These are phyloP conservation scores for Athalia circularis DNA, from an alignment of 2,888 invertebrate species.

Conservation along the genomic window DNA sequence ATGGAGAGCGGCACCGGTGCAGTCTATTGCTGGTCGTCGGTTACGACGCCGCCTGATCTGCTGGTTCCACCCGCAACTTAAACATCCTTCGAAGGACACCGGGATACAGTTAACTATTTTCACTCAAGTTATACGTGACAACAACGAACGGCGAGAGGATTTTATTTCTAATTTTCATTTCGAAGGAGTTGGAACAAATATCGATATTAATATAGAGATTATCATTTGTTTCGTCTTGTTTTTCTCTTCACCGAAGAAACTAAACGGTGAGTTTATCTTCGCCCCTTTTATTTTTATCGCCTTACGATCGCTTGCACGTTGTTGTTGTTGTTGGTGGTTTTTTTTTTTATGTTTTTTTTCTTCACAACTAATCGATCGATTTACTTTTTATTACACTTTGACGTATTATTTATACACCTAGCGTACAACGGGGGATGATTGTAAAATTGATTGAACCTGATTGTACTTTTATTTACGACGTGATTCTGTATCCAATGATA, in stretches of 20 bases:
- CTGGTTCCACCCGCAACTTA: not conserved
- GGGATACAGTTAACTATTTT: not conserved
- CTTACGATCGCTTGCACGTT: not conserved
- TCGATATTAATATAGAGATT: no score
- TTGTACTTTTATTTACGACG: no score
- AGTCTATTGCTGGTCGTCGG: slow-evolving; percentile 69
- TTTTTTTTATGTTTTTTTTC: not conserved
- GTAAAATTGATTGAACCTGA: no score
- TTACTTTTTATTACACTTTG: no score
- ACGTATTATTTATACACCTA: no score
- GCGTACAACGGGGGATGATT: no score
- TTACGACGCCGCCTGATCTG: slow-evolving; percentile 31
- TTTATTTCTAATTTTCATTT: not conserved
- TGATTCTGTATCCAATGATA: not conserved
- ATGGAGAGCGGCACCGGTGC: slow-evolving; percentile 70
- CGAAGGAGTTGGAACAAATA: not conserved
- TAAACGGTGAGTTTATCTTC: not conserved
- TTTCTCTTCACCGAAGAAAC: not conserved
- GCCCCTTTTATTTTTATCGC: not conserved
- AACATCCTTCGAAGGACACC: not conserved
- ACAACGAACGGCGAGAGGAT: not conserved
- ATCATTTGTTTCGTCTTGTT: no score
- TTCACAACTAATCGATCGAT: no score
- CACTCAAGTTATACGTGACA: not conserved
- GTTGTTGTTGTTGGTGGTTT: no score